Conservation (phyloP, 2,797 vertebrate genomes). For the Tragelaphus eurycerus region DNA sequence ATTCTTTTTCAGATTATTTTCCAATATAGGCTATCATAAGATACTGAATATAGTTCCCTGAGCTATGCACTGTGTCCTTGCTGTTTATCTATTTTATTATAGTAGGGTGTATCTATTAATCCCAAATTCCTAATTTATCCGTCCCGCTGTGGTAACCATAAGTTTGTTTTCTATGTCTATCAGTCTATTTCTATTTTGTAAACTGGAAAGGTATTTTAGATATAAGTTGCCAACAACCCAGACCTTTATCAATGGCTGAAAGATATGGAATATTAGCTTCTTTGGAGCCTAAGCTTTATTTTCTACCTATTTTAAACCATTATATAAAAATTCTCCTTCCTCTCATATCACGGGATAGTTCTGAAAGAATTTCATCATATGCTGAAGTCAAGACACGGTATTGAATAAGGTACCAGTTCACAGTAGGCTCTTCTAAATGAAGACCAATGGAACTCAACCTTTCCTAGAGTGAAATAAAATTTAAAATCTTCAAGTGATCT, state of each 20-base stretch:
- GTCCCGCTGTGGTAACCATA: not conserved
- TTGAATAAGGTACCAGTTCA: not conserved
- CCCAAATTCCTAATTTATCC: not conserved
- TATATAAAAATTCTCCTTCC: not conserved
- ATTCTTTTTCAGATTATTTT: not conserved
- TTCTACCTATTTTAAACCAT: not conserved
- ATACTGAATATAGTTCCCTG: not conserved
- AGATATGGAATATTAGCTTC: not conserved
- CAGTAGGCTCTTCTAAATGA: not conserved
- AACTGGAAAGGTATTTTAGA: conserved; percentile 26
- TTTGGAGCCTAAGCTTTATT: not conserved
- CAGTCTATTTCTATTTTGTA: not conserved
- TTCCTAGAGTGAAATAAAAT: not conserved
- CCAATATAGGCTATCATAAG: not conserved
- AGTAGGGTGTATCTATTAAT: not conserved
- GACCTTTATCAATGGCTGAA: not conserved
- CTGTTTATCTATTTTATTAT: not conserved
- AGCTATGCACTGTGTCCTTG: not conserved
- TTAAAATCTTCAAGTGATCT: not conserved
- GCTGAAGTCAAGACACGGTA: not conserved
- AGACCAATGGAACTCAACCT: not conserved
- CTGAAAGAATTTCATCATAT: not conserved
- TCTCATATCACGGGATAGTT: not conserved
- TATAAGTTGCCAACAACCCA: not conserved
- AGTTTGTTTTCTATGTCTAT: not conserved